Conservation (phyloP, 2,888 invertebrate species). For the Philereme transversata region DNA sequence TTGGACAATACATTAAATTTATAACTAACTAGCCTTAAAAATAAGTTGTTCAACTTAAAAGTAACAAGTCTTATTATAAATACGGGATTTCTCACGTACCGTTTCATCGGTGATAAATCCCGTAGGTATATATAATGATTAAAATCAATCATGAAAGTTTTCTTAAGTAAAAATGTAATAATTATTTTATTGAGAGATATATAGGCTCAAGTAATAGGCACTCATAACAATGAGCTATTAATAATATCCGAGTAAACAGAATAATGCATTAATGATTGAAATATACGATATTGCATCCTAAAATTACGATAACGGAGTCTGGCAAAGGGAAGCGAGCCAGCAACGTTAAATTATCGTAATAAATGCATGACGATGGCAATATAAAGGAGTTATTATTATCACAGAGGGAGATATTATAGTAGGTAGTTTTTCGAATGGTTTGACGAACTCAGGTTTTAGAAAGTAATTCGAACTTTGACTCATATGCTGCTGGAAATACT, state of each 20-base stretch:
- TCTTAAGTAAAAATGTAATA: too few species aligned
- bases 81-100: too few species aligned
- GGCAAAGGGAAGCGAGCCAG: conserved; percentile 17
- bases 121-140: too few species aligned
- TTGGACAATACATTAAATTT: too few species aligned
- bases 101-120: too few species aligned
- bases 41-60: too few species aligned
- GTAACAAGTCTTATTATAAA: too few species aligned
- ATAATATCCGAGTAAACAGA: conserved; percentile 11
- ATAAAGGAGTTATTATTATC: conserved; percentile 10
- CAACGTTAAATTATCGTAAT: conserved; percentile 18
- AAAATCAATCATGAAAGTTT: too few species aligned
- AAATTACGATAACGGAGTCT: conserved; percentile 22
- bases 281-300: conserved; percentile 24
- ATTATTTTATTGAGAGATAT: neutral
- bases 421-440: neutral
- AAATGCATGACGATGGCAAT: conserved; percentile 12
- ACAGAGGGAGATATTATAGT: neutral
- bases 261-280: conserved; percentile 22
- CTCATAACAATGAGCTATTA: conserved; percentile 8
- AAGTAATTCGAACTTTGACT: too few species aligned
- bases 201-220: neutral
- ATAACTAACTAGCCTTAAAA: too few species aligned
- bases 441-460: neutral
- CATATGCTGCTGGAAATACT: too few species aligned